Evolutionary conservation across 2,113 vertebrate species (phyloP).

Genomic region (Vireo altiloquus): DNA sequence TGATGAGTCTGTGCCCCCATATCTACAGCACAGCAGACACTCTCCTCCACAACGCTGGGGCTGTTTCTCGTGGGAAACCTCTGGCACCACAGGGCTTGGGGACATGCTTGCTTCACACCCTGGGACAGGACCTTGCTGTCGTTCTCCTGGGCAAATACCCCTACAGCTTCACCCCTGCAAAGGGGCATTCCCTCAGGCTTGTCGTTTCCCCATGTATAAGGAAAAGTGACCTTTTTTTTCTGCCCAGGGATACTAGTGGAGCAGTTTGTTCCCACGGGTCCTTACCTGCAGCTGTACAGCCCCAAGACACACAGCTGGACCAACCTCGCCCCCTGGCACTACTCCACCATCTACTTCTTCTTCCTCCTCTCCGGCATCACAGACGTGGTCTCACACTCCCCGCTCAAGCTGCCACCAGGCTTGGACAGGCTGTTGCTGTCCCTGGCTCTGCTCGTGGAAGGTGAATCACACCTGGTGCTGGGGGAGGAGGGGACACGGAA

Average conservation of each 20-base stretch:
- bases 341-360: slow-evolving; percentile 93
- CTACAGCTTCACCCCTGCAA: fast-evolving
- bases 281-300: slow-evolving; percentile 81
- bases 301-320: slow-evolving; percentile 69
- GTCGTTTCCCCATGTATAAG: neutral
- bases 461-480: neutral
- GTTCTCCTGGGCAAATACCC: neutral
- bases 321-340: slow-evolving; percentile 89
- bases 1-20: neutral
- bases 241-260: slow-evolving; percentile 87
- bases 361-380: slow-evolving; percentile 81
- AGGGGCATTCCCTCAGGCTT: neutral
- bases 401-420: slow-evolving; percentile 69
- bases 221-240: neutral
- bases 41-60: fast-evolving
- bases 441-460: slow-evolving; percentile 64
- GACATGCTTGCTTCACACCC: fast-evolving
- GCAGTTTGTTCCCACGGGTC: slow-evolving; percentile 87
- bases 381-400: slow-evolving; percentile 64
- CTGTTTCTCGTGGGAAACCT: neutral
- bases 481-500: fast-evolving
- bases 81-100: neutral
- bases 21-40: neutral
- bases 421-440: slow-evolving; percentile 78
- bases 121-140: fast-evolving